Evolutionary conservation across 2,888 invertebrate species (phyloP), one percentile per base, ranked within the genome.

Genomic region (Tetragonula carbonaria): DNA sequence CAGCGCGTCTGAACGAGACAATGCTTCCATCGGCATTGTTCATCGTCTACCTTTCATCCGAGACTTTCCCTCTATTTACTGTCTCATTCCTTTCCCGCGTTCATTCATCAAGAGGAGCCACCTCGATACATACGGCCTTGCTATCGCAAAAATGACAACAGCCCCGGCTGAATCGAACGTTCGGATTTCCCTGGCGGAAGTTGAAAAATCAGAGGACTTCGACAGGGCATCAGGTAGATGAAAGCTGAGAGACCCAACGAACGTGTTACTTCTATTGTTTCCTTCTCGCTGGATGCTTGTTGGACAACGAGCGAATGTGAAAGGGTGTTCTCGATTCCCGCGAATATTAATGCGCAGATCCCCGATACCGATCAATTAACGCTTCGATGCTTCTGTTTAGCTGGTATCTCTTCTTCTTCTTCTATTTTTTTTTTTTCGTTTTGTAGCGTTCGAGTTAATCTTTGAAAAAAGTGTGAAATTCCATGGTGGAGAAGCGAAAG

Each of bases 91-190:
- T 23, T 50, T 38, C 21, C 6, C 14, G 45, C 45, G 14, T 71
- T 71, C 77, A 71, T 71, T 71, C 71, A 23, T 63, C 70, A 70
- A 71, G 50, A 63, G 18, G 18, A 6, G 23, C 6, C 21, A 16
- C 2, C 14, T 21, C 2, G 21, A 74, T 55, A 13, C 13, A 45
- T 8, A 53, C 65, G 23, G 18, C 23, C 18, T 51, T 62, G 45
- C 21, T n/a, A 18, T 28, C 14, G 16, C 16, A 1, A 57, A 45
- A 4, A 71, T 57, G 51, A 53, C 68, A 53, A 16, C 50, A 28
- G 21, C 16, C 4, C 45, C 45, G 11, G 45, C 8, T 11, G 45
- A 3, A 66, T 45, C 66, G 45, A 66, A 66, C 28, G 45, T 65
- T 5, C 33, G 13, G 45, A 66, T 45, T 16, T n/a, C n/a, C 16